phyloP scores from a whole-genome alignment of 2,888 invertebrate genomes.

The Perizoma affinitatum region DNA sequence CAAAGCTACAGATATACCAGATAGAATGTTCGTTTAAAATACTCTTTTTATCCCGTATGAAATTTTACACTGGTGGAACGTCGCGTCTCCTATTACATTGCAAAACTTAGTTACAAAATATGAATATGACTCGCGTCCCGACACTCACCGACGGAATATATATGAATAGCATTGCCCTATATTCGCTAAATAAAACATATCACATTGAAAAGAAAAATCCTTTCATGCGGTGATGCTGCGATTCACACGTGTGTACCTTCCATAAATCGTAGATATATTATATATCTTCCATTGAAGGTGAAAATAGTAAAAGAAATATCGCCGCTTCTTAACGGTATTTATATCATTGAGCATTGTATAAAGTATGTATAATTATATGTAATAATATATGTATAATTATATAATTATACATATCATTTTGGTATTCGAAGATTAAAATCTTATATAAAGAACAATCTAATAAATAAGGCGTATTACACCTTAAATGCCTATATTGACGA shows the following conservation, averaged over 20 bases:
- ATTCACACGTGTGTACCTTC: constrained; percentile 16
- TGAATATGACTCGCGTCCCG: constrained; percentile 49
- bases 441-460: no score
- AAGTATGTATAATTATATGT: no score
- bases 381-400: no score
- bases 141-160: constrained; percentile 17
- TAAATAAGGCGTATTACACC: no score
- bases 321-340: no score
- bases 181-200: constrained; percentile 12
- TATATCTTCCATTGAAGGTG: no score
- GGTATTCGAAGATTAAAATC: no score
- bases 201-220: constrained; percentile 17
- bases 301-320: no score
- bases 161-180: constrained; percentile 24
- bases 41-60: not conserved
- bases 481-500: no score
- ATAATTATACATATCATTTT: no score
- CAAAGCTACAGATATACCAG: no score
- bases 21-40: not conserved
- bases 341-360: no score
- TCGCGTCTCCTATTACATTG: constrained; percentile 5
- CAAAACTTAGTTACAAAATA: constrained; percentile 41
- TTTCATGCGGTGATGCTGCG: constrained; percentile 6
- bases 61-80: not conserved
- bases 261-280: constrained; percentile 6